Evolutionary conservation across 2,888 invertebrate genomes (phyloP).

Genomic region (Abrostola tripartita): DNA sequence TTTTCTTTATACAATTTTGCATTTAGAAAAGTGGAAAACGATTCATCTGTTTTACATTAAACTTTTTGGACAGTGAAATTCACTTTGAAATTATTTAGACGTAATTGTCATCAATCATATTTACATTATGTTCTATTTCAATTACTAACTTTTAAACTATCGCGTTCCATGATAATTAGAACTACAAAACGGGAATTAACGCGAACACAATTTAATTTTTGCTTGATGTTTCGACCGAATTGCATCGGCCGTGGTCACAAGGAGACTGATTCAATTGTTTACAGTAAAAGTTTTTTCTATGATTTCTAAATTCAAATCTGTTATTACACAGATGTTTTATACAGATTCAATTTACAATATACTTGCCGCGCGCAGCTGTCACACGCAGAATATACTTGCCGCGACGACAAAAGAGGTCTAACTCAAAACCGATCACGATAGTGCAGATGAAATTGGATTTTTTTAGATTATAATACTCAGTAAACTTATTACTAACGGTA

Average conservation of each 20-base stretch:
- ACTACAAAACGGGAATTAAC: too few species aligned
- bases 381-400: constrained; percentile 14
- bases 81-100: constrained; percentile 16
- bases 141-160: too few species aligned
- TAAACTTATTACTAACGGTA: constrained; percentile 19
- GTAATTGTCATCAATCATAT: constrained; percentile 30
- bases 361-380: too few species aligned
- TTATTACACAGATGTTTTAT: too few species aligned
- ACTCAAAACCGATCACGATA: constrained; percentile 23
- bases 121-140: neutral
- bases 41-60: constrained; percentile 41
- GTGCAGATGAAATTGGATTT: constrained; percentile 17
- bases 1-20: constrained; percentile 51
- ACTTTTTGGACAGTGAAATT: constrained; percentile 29
- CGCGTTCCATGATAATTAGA: too few species aligned
- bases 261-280: too few species aligned
- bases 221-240: too few species aligned
- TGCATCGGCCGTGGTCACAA: too few species aligned
- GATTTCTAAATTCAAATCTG: neutral
- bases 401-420: constrained; percentile 11
- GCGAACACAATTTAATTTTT: too few species aligned
- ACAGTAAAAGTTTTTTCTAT: neutral
- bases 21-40: constrained; percentile 36
- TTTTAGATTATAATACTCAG: constrained; percentile 28
- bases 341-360: too few species aligned